Evolutionary conservation across 2,113 vertebrate species (phyloP), one percentile per base, ranked within the genome.

Genomic region (Embiotoca jacksoni): DNA sequence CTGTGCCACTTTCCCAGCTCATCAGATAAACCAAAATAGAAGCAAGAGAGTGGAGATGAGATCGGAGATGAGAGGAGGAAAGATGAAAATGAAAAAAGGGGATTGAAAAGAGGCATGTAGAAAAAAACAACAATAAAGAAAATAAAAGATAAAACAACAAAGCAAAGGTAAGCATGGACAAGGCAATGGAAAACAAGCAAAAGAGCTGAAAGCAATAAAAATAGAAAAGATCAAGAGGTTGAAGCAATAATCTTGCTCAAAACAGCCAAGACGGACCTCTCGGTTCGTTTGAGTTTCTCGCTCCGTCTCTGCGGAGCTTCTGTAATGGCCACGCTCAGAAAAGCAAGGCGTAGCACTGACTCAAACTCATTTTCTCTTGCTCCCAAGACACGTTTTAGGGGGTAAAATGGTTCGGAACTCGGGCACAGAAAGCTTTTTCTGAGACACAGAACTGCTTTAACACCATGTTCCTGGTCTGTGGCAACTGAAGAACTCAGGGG

Each of bases 341-440:
- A 85, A 84, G 76, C 71, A 53, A 73, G 64, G 75, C 55, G 41
- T n/a, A 11, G 41, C 77, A 66, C 59, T 14, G 68, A 59, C 73
- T 77, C 59, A 66, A 86, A 90, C 81, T 90, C 77, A 83, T 89
- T 91, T 83, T 86, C 79, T 68, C 70, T 16, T 3, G 73, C 59
- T 92, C 90, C 89, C 90, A 50, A 35, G 85, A 89, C 73, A 13
- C 81, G 72, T 87, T 90, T 92, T 83, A 89, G 74, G 46, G 58
- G 67, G 69, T 69, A 78, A 84, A 91, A 90, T 88, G 80, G 88
- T 91, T 90, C 80, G 85, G 73, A 89, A 88, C 77, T 75, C 11
- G 1, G 78, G 67, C 55, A 35, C 73, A 78, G 74, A 84, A 86
- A 84, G 81, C 76, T 85, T 86, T 23, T 81, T 78, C 60, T 37